Conservation (phyloP, 1,140 invertebrate genomes). For the Drosophila ironensis region DNA sequence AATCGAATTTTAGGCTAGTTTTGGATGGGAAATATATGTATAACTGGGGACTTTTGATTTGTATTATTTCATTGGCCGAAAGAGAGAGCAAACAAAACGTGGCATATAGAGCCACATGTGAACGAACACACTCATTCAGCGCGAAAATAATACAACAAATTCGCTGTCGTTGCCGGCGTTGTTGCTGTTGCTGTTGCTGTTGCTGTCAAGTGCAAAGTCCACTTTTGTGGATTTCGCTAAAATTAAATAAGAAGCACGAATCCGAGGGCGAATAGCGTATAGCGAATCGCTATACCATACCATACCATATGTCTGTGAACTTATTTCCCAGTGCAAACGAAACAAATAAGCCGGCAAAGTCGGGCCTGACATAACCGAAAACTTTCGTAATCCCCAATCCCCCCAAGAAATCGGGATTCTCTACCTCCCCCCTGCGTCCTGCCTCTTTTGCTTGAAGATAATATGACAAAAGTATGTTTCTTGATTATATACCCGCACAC, state of each 20-base stretch:
- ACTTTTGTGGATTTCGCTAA: conserved; percentile 70
- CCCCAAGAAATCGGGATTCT: neutral
- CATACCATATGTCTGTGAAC: conserved; percentile 72
- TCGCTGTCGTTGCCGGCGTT: no score
- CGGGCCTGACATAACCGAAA: conserved; percentile 19
- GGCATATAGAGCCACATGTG: conserved; percentile 38
- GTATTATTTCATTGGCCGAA: no score
- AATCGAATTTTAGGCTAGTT: no score
- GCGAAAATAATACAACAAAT: conserved; percentile 36
- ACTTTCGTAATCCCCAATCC: conserved; percentile 2
- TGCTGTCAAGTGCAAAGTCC: conserved; percentile 65
- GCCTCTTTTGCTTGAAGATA: no score
- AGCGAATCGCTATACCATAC: conserved; percentile 49
- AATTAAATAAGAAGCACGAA: conserved; percentile 74
- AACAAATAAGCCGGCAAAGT: conserved; percentile 18
- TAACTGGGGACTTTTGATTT: no score
- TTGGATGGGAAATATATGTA: no score
- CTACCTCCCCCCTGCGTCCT: no score
- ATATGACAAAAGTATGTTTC: conserved; percentile 24
- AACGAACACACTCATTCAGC: conserved; percentile 67
- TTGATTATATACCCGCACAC: neutral
- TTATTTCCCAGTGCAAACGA: conserved; percentile 33
- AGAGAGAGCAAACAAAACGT: conserved; percentile 60
- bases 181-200: conserved; percentile 8
- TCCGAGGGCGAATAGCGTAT: no score